phyloP scores from a whole-genome alignment of 2,888 invertebrate genomes.

The Rhamnusium bicolor region DNA sequence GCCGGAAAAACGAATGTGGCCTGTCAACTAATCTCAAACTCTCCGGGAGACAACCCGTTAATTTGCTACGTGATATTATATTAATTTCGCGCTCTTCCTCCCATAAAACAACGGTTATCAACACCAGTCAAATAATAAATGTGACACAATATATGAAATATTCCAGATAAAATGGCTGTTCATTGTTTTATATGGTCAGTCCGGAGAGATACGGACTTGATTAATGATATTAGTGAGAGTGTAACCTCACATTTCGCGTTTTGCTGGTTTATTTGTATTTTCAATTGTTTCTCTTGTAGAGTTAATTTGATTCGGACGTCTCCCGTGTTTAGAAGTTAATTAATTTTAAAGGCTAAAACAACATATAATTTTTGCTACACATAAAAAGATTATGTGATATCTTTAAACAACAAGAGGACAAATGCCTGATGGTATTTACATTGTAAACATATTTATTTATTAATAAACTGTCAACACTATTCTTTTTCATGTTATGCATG shows the following conservation, averaged over 20 bases:
- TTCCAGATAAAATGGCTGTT: constrained; percentile 60
- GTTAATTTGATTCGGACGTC: constrained; percentile 26
- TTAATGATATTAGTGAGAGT: constrained; percentile 55
- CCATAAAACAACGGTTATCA: constrained; percentile 38
- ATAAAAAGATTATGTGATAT: not conserved
- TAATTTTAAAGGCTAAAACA: constrained; percentile 16
- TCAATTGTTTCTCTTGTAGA: constrained; percentile 19
- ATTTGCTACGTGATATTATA: constrained; percentile 34
- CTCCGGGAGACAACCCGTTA: constrained; percentile 21
- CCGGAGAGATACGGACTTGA: constrained; percentile 57
- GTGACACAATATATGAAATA: constrained; percentile 55
- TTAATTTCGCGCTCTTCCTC: constrained; percentile 18
- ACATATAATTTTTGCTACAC: constrained; percentile 19
- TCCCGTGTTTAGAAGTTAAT: constrained; percentile 24
- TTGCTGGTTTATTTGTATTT: constrained; percentile 38
- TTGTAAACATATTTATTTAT: too few relatives aligned
- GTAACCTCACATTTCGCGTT: constrained; percentile 52
- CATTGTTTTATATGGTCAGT: constrained; percentile 60
- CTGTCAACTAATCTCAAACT: not conserved
- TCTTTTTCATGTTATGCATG: too few relatives aligned
- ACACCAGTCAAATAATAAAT: constrained; percentile 48
- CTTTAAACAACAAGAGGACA: not conserved
- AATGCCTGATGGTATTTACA: not conserved
- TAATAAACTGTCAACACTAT: too few relatives aligned
- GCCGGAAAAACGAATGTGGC: not conserved